Conservation (phyloP, 2,888 invertebrate genomes). For the Stictocephala bisonia region DNA sequence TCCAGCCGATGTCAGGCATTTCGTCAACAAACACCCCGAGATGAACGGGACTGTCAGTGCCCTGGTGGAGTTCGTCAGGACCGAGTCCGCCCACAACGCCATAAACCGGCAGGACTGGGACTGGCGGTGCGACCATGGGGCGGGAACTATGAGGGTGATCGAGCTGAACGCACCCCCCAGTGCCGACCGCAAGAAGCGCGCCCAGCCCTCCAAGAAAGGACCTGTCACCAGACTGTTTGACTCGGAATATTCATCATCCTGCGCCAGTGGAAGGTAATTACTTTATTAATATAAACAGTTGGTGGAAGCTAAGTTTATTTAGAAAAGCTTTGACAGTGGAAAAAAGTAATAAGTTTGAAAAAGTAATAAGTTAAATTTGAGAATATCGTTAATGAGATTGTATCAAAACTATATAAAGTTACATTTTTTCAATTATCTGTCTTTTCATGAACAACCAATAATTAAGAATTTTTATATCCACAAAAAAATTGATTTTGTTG, state of each 20-base stretch:
- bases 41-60: constrained; percentile 89
- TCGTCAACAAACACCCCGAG: constrained; percentile 90
- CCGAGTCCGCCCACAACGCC: constrained; percentile 86
- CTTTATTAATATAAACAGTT: too few relatives aligned
- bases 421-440: too few relatives aligned
- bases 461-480: too few relatives aligned
- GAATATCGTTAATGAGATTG: too few relatives aligned
- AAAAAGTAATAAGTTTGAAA: too few relatives aligned
- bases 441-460: too few relatives aligned
- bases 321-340: too few relatives aligned
- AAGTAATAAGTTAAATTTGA: too few relatives aligned
- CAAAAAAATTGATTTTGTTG: too few relatives aligned
- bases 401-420: too few relatives aligned
- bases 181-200: constrained; percentile 79
- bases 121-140: constrained; percentile 65
- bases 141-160: constrained; percentile 71
- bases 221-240: constrained; percentile 67
- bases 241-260: constrained; percentile 72
- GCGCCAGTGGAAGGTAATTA: constrained; percentile 67
- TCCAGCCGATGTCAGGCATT: constrained; percentile 91
- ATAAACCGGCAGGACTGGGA: constrained; percentile 73
- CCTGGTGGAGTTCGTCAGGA: constrained; percentile 89
- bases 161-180: constrained; percentile 79
- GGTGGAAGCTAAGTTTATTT: too few relatives aligned
- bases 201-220: constrained; percentile 71